Evolutionary conservation across 2,113 vertebrate genomes (phyloP), one percentile per base, ranked within the genome.

Genomic region (Odontophorus gujanensis): DNA sequence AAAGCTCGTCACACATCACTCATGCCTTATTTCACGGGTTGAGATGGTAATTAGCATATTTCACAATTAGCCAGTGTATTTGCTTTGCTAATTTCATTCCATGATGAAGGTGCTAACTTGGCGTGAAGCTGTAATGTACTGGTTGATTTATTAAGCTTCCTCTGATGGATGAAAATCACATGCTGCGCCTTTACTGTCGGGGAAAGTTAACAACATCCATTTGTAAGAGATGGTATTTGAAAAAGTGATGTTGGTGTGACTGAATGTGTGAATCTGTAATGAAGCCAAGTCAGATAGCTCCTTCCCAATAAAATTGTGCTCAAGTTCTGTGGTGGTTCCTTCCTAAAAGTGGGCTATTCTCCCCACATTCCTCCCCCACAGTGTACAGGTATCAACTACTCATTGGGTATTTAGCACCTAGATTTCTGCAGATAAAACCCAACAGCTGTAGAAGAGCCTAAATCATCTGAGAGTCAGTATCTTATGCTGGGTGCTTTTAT

Each of bases 21-120:
- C 97, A 97, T 96, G 97, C 95, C 97, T 97, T 96, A 97, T 98
- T 98, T 98, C 96, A 95, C 96, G 93, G 97, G 97, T 97, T 96
- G 96, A 97, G 92, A 22, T 93, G 86, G 94, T 97, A 98, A 98
- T 98, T 98, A 98, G 97, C 97, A 98, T 98, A 96, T 98, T 97
- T 97, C 96, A 97, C 97, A 98, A 98, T 98, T 97, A 98, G 97
- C 95, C 95, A 94, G 92, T 88, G 97, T 97, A 97, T 98, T 98
- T 97, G 97, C 96, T 98, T 97, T 96, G 97, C 96, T 98, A 98
- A 98, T 98, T 98, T 98, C 97, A 98, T 98, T 98, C 97, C 91
- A 92, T 85, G 96, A 97, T 95, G 97, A 98, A 98, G 97, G 97
- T 97, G 97, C 97, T 98, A 98, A 98, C 97, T 97, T 98, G 97